phyloP scores from a whole-genome alignment of 1,140 invertebrate genomes.

The Ptiloglossa arizonensis region DNA sequence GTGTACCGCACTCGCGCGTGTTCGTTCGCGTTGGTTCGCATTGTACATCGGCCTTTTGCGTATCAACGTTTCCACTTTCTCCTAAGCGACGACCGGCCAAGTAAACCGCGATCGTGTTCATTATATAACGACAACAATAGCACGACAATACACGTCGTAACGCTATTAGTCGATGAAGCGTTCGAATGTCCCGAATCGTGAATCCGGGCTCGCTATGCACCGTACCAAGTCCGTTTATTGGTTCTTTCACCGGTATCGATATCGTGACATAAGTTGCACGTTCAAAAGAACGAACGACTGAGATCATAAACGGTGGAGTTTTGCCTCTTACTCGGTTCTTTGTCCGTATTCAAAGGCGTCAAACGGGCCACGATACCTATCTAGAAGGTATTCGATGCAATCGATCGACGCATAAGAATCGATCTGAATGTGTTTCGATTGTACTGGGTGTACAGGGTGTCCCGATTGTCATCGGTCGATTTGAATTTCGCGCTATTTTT shows the following conservation, averaged over 20 bases:
- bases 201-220: neutral
- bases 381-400: neutral
- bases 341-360: neutral
- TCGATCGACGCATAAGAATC: neutral
- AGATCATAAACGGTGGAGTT: conserved; percentile 13
- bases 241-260: neutral
- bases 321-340: conserved; percentile 2
- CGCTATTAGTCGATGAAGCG: neutral
- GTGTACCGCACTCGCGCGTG: neutral
- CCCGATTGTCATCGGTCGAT: too few species aligned
- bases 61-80: conserved; percentile 9
- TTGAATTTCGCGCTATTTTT: too few species aligned
- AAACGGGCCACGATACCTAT: neutral
- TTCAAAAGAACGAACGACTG: neutral
- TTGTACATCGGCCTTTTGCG: neutral
- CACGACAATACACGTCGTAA: neutral
- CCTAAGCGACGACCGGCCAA: neutral
- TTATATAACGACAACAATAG: conserved; percentile 25
- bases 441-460: conserved; percentile 10
- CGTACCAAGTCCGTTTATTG: conserved; percentile 20
- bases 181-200: neutral
- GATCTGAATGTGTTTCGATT: conserved; percentile 46
- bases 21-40: neutral
- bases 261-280: neutral
- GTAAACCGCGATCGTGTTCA: conserved; percentile 13